Percentiles rank a stretch among this genome's conserved stretches.
These are phyloP conservation scores for Lycaena phlaeas DNA, from an alignment of 2,888 invertebrate species.

Conservation along the genomic window DNA sequence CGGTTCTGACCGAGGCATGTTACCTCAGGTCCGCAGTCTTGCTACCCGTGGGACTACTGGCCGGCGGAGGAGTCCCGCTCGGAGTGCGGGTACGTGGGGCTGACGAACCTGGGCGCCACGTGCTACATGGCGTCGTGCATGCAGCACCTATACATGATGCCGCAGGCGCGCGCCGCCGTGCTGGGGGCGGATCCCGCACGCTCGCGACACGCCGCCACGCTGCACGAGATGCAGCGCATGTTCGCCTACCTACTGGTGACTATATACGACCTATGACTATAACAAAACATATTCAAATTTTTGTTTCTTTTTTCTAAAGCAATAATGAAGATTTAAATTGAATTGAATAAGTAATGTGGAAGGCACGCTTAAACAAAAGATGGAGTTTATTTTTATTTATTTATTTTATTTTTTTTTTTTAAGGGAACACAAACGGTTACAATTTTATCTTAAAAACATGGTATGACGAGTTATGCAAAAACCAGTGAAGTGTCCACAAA, in stretches of 20 bases:
- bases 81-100: conserved; percentile 94
- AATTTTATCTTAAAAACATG: too few relatives aligned
- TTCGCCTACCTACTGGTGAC: conserved; percentile 89
- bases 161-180: conserved; percentile 89
- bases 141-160: conserved; percentile 98
- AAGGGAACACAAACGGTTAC: too few relatives aligned
- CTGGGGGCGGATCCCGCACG: conserved; percentile 82
- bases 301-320: too few relatives aligned
- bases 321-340: too few relatives aligned
- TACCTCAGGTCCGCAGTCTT: conserved; percentile 83
- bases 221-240: conserved; percentile 93
- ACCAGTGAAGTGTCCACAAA: too few relatives aligned
- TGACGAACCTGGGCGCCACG: conserved; percentile 95
- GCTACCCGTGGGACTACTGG: conserved; percentile 98
- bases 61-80: conserved; percentile 95
- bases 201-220: conserved; percentile 85
- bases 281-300: too few relatives aligned
- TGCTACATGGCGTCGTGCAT: conserved; percentile 98
- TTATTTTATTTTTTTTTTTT: too few relatives aligned
- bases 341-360: too few relatives aligned
- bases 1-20: too few relatives aligned
- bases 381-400: too few relatives aligned
- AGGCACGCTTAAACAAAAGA: too few relatives aligned
- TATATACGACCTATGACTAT: conserved; percentile 9
- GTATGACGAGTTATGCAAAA: too few relatives aligned